These are phyloP conservation scores for Vombatus ursinus DNA, from an alignment of 2,113 vertebrate genomes.

Conservation along the genomic window DNA sequence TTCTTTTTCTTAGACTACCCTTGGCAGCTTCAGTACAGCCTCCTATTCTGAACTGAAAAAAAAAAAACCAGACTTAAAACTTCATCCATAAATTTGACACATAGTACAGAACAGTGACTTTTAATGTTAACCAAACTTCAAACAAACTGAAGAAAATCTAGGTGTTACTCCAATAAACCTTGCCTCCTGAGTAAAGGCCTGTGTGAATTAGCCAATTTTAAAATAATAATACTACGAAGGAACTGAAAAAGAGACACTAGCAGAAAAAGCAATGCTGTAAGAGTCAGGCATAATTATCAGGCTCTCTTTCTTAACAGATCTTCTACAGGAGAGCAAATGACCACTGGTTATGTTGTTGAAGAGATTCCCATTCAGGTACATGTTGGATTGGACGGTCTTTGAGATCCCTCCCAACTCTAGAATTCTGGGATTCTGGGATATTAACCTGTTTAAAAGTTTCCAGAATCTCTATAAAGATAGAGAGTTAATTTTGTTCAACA, in stretches of 20 bases:
- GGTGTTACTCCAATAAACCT: not conserved
- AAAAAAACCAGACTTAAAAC: not conserved
- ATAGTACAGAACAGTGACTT: not conserved
- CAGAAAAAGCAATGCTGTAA: not conserved
- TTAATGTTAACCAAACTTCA: not conserved
- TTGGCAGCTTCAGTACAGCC: too few relatives aligned
- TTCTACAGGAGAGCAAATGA: not conserved
- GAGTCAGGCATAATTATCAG: not conserved
- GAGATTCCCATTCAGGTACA: not conserved
- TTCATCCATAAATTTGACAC: not conserved
- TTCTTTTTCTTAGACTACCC: too few relatives aligned
- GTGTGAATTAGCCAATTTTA: not conserved
- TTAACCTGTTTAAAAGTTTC: not conserved
- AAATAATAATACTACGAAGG: not conserved
- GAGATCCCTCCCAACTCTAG: not conserved
- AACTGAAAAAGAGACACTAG: not conserved
- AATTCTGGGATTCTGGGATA: not conserved
- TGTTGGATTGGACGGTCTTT: not conserved
- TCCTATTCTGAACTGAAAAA: not conserved
- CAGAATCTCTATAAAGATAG: slow-evolving; percentile 23
- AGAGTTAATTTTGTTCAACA: not conserved
- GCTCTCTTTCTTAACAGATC: not conserved
- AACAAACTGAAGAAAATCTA: not conserved
- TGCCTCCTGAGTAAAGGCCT: not conserved
- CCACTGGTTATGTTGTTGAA: not conserved